Conservation (phyloP, 2,113 vertebrate genomes). For the Zosterops borbonicus region DNA sequence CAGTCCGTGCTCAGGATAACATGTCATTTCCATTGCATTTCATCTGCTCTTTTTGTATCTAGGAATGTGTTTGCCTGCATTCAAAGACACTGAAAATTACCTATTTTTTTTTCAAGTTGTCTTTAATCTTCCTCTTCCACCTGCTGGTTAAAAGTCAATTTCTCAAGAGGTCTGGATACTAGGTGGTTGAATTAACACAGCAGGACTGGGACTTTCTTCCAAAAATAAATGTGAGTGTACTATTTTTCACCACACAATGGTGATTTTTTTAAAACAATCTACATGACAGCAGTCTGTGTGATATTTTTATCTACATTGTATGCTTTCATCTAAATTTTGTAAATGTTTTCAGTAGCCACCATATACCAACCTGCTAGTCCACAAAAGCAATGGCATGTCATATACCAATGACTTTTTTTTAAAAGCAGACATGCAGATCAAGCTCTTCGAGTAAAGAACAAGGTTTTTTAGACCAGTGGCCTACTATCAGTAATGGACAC, state of each 20-base stretch:
- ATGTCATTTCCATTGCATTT: not conserved
- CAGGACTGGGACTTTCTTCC: not conserved
- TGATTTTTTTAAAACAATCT: not conserved
- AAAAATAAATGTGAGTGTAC: not conserved
- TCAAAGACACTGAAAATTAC: not conserved
- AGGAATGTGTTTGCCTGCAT: not conserved
- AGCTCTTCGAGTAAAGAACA: not conserved
- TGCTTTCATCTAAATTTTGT: not conserved
- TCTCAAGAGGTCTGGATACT: not conserved
- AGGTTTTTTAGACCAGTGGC: not conserved
- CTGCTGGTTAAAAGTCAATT: constrained; percentile 36
- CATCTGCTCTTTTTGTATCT: not conserved
- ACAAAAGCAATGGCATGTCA: not conserved
- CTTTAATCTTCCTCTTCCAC: not conserved
- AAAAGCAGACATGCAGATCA: not conserved
- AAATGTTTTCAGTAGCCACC: not conserved
- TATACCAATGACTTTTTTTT: not conserved
- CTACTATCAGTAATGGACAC: not conserved
- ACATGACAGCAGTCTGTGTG: not conserved
- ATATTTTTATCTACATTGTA: not conserved
- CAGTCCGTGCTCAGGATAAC: not conserved
- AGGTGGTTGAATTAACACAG: constrained; percentile 15
- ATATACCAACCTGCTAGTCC: not conserved
- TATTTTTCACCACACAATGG: not conserved
- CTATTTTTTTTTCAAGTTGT: not conserved